A percentile compares a stretch with the other conserved stretches of the same genome.
phyloP scores from a whole-genome alignment of 30 jellyfish, hydroid and myxozoan species.

The Mastigias papua region DNA sequence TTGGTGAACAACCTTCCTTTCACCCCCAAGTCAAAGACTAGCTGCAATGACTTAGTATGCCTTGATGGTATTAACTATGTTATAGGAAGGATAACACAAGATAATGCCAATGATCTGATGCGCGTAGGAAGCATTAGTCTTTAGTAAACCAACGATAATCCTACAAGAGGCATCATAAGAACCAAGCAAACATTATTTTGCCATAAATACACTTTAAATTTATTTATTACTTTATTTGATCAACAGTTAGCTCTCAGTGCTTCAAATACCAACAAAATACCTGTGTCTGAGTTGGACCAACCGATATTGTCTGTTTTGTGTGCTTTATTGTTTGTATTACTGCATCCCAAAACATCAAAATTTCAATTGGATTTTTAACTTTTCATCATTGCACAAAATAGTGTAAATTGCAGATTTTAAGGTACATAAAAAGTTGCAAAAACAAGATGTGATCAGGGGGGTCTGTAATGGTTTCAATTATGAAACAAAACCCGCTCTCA shows the following conservation, averaged over 20 bases:
- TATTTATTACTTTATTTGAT: not conserved
- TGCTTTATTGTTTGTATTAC: too few species aligned
- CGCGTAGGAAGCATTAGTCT: conserved; percentile 19
- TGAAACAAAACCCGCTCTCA: too few species aligned
- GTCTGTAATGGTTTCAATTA: too few species aligned
- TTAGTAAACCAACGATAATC: conserved; percentile 6
- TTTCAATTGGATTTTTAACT: too few species aligned
- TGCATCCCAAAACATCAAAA: too few species aligned
- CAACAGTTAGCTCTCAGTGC: not conserved
- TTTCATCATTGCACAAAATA: too few species aligned
- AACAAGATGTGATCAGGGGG: too few species aligned
- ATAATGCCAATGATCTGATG: conserved; percentile 1
- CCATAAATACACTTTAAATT: conserved; percentile 1
- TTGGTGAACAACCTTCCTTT: too few species aligned
- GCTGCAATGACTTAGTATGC: not conserved
- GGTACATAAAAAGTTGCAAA: too few species aligned
- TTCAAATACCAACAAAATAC: not conserved
- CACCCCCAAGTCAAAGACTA: too few species aligned
- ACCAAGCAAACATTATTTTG: not conserved
- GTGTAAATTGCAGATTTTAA: too few species aligned
- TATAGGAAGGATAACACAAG: not conserved
- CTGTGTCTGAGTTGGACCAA: not conserved
- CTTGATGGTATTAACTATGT: not conserved
- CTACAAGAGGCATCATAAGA: not conserved
- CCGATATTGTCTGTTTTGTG: not conserved